Evolutionary conservation across 2,797 vertebrate genomes (phyloP), one percentile per base, ranked within the genome.

Genomic region (Sibirionetta formosa): DNA sequence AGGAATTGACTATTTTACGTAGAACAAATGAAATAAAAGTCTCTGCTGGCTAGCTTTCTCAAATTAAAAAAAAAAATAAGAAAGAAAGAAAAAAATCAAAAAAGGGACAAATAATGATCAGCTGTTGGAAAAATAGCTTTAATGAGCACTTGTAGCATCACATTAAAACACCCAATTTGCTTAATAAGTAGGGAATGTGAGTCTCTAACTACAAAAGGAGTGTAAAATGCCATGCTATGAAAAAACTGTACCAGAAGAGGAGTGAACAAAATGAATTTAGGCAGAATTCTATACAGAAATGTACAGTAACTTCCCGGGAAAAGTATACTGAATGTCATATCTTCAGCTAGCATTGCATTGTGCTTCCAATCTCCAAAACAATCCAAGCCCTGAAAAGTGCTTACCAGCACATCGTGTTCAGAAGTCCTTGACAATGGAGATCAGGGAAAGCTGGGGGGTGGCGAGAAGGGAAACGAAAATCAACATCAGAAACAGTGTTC

Each of bases 101-200:
- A 96, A 95, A 72, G 29, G 54, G 58, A 79, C 93, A 95, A 96
- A 96, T 97, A 97, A 96, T 84, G 29, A 96, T 94, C 95, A 96
- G 94, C 90, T 97, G 92, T 95, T 95, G 86, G 86, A 95, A 96
- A 96, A 97, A 95, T 90, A 81, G 95, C 95, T 96, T 88, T 97
- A 96, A 97, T 95, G 93, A 96, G 92, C 88, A 96, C 96, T 96
- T 97, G 83, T 90, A 95, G 83, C 81, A 86, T 40, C 70, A 90
- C 35, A 94, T 95, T 97, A 90, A 96, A 97, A 94, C 73, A 96
- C 51, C 70, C 88, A 88, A 96, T 96, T 97, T 96, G 94, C 86
- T 84, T 96, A 96, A 96, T 94, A 97, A 95, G 94, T 88, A 96
- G 90, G 94, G 86, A 90, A 94, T 66, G 48, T 20, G 78, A 94